phyloP scores from a whole-genome alignment of 2,888 invertebrate species.

The Eupithecia subumbrata region DNA sequence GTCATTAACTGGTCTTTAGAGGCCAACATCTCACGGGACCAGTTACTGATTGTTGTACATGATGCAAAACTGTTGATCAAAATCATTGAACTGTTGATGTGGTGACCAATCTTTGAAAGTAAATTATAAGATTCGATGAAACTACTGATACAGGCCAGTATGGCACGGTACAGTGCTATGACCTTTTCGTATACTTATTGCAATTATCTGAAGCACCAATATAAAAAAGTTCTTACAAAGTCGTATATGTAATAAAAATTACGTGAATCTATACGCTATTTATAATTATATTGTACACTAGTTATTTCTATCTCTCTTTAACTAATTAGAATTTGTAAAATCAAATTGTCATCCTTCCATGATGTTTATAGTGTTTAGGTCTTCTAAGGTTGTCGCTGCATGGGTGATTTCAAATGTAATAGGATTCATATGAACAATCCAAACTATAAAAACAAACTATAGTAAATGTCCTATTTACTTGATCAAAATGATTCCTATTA shows the following conservation, averaged over 20 bases:
- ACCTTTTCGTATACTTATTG: constrained; percentile 55
- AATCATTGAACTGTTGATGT: constrained; percentile 58
- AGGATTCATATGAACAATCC: neutral
- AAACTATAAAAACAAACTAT: neutral
- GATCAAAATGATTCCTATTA: constrained; percentile 6
- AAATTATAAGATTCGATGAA: constrained; percentile 41
- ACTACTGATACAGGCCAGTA: constrained; percentile 35
- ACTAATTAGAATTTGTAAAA: constrained; percentile 77
- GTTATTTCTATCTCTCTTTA: constrained; percentile 78
- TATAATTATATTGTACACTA: constrained; percentile 72
- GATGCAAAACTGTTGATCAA: neutral
- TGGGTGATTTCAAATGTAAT: constrained; percentile 25
- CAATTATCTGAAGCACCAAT: constrained; percentile 69
- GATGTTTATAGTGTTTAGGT: constrained; percentile 45
- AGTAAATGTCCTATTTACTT: neutral
- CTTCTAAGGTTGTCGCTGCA: constrained; percentile 47
- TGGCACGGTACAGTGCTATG: constrained; percentile 59
- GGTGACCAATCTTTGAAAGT: constrained; percentile 73
- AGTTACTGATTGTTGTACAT: constrained; percentile 21
- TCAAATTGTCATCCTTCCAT: constrained; percentile 77
- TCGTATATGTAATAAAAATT: constrained; percentile 58
- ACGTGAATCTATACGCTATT: constrained; percentile 64
- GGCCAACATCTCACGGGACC: constrained; percentile 12
- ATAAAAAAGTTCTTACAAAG: constrained; percentile 52
- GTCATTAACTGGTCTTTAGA: constrained; percentile 8